phyloP scores from a whole-genome alignment of 1,140 invertebrate species.

The Zaprionus ornatus region DNA sequence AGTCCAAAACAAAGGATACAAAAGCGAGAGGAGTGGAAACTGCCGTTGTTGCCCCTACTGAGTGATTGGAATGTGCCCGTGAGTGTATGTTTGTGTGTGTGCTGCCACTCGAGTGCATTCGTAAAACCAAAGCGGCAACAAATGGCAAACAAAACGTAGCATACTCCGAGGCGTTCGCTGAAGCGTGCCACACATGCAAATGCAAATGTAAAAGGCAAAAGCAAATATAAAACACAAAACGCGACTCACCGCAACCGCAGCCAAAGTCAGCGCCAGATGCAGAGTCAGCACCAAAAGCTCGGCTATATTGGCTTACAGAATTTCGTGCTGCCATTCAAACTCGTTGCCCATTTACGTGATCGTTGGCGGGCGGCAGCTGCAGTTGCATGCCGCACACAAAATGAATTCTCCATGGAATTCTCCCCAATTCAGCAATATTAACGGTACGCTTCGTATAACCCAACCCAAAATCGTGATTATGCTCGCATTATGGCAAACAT shows the following conservation, averaged over 20 bases:
- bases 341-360: slow-evolving; percentile 66
- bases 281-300: slow-evolving; percentile 13
- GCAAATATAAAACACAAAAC: slow-evolving; percentile 26
- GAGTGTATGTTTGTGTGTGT: not conserved
- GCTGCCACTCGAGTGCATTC: slow-evolving; percentile 44
- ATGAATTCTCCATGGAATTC: slow-evolving; percentile 50
- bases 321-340: slow-evolving; percentile 53
- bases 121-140: slow-evolving; percentile 59
- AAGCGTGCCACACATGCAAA: slow-evolving; percentile 73
- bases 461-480: slow-evolving; percentile 39
- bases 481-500: slow-evolving; percentile 18
- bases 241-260: slow-evolving; percentile 1
- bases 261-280: slow-evolving; percentile 32
- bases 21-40: slow-evolving; percentile 1
- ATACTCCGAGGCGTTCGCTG: slow-evolving; percentile 49
- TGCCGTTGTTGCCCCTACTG: not conserved
- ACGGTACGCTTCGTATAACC: not conserved
- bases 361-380: slow-evolving; percentile 51
- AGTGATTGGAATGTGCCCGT: slow-evolving; percentile 1
- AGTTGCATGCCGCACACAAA: slow-evolving; percentile 30
- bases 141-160: slow-evolving; percentile 76
- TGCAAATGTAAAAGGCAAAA: slow-evolving; percentile 27
- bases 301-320: slow-evolving; percentile 62
- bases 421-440: not conserved
- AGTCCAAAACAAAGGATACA: not conserved